Evolutionary conservation across 2,888 invertebrate genomes (phyloP), one percentile per base, ranked within the genome.

Genomic region (Lutraria lutraria): DNA sequence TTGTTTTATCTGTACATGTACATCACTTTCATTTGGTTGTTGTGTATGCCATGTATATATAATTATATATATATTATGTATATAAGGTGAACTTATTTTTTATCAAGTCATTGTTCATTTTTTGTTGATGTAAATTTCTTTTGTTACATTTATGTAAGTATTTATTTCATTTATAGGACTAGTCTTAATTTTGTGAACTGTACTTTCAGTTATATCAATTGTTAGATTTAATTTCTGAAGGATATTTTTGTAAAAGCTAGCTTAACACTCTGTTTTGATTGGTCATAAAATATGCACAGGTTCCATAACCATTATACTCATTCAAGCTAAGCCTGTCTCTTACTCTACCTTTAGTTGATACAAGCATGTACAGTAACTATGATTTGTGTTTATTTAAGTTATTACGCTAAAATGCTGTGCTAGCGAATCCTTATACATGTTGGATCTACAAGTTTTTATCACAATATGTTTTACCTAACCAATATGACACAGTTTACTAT

Each of bases 121-220:
- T 68, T 25, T 68, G 6, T 68, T 68, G 63, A 68, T 68, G 63
- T 68, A 68, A 68, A 68, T 68, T 68, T 68, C 25, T 0, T 68
- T 68, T 25, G 12, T 68, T 68, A 25, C n/a, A n/a, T 3, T 68
- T 25, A 4, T 56, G 56, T 56, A 16, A 56, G 15, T 68, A 68
- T 68, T 68, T 68, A 68, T 68, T 68, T 68, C n/a, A 68, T 25
- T 68, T 68, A 68, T 25, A 13, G 25, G 2, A 25, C 63, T 68
- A n/a, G 63, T 68, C 63, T 68, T n/a, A 25, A n/a, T 25, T 25
- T n/a, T 4, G 25, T 68, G 63, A 68, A 68, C 60, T 3, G 60
- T 68, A 25, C n/a, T 68, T 25, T 25, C 6, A n/a, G 63, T 68
- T 25, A 25, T n/a, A 25, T n/a, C n/a, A 6, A n/a, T 68, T 25